These are phyloP conservation scores for Corydoras sp. DNA, from an alignment of 2,113 vertebrate species.

Conservation along the genomic window DNA sequence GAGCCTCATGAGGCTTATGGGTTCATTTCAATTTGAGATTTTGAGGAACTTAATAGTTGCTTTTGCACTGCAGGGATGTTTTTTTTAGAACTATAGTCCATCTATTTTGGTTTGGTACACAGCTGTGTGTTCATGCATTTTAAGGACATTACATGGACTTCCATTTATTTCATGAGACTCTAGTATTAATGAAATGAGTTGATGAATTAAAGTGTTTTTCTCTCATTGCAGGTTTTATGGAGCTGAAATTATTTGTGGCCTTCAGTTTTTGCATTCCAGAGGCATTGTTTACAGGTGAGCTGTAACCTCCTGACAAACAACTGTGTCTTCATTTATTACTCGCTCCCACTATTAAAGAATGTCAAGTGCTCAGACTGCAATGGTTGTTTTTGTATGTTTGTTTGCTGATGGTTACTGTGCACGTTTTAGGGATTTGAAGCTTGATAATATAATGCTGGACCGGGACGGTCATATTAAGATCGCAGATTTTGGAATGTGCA, in stretches of 20 bases:
- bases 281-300: constrained; percentile 94
- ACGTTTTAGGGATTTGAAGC: constrained; percentile 83
- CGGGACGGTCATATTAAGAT: constrained; percentile 92
- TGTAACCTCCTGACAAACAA: neutral
- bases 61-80: no score
- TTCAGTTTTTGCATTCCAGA: constrained; percentile 92
- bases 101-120: no score
- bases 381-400: neutral
- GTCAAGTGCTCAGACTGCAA: neutral
- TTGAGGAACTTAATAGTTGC: no score
- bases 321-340: neutral
- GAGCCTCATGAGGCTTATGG: no score
- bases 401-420: constrained; percentile 3
- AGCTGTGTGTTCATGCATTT: no score
- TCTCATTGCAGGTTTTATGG: constrained; percentile 81
- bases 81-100: no score
- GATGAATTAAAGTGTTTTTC: neutral
- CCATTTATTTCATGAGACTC: no score
- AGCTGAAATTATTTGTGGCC: constrained; percentile 89
- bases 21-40: no score
- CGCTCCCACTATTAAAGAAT: neutral
- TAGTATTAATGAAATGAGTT: no score
- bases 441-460: constrained; percentile 97
- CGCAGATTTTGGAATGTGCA: constrained; percentile 98
- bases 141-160: no score